Percentiles rank a stretch among this genome's conserved stretches.
These are phyloP conservation scores for Podargus strigoides DNA, from an alignment of 2,797 vertebrate genomes.

Conservation along the genomic window DNA sequence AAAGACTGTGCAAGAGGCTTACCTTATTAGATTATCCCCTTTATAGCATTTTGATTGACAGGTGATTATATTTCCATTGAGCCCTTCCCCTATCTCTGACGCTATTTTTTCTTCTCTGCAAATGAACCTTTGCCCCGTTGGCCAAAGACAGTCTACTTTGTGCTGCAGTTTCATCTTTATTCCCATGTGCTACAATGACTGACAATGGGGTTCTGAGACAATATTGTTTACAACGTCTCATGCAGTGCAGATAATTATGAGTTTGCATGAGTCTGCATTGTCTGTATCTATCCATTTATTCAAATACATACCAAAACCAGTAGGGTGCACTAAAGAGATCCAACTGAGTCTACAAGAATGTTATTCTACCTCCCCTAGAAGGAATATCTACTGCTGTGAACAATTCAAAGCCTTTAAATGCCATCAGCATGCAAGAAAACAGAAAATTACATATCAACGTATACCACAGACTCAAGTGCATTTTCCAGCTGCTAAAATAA, in stretches of 20 bases:
- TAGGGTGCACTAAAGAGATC: background rate
- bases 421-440: conserved; percentile 22
- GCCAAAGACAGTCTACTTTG: background rate
- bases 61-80: background rate
- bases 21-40: background rate
- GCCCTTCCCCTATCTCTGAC: background rate
- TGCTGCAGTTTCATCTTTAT: background rate
- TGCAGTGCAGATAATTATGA: background rate
- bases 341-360: background rate
- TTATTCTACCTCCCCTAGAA: background rate
- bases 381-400: conserved; percentile 17
- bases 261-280: background rate
- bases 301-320: background rate
- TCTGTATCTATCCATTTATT: background rate
- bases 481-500: conserved; percentile 45
- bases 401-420: conserved; percentile 22
- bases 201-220: background rate
- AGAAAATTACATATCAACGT: background rate
- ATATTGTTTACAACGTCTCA: background rate
- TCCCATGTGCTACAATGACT: background rate
- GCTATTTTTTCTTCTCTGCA: background rate
- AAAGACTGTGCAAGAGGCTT: background rate
- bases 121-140: background rate
- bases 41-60: background rate
- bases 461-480: background rate